Base-by-base conservation (phyloP, 2,797 vertebrate genomes). In the Pantherophis alleghaniensis region DNA sequence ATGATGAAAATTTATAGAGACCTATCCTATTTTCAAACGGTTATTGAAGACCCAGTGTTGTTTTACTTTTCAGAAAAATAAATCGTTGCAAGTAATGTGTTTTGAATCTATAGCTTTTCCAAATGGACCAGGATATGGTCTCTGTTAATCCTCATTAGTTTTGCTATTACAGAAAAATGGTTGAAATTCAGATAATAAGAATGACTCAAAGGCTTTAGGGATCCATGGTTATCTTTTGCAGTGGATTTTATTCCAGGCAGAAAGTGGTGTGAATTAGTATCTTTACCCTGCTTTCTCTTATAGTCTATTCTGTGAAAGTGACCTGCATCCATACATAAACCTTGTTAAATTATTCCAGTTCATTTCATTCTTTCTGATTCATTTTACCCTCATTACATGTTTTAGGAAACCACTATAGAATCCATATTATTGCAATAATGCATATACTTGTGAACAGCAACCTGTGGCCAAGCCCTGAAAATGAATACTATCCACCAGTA, bases 331-430 rank as follows among this genome's bases (percentile, higher is more conserved):
- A 63, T 93, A 13, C 24, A 83, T 47, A 91, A 83, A 51, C 24
- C 20, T 79, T 86, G n/a, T 91, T 63, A 86, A 86, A 61, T 83
- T 83, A 12, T 60, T 88, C 55, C 87, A 42, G 26, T 32, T 91
- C 26, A 59, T 24, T 97, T 95, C 95, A 95, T 95, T 95, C 92
- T 96, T 95, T 94, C 92, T 93, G 57, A 96, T 89, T 96, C 96
- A 96, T 98, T 98, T 98, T 94, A 97, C 97, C 97, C 97, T 98
- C 97, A 98, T 98, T 98, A 97, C 97, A 96, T 88, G 14, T 96
- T 96, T 91, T 89, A 93, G 32, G 24, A 79, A 91, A 79, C 32
- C 26, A 91, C 79, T 96, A 9, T 59, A 91, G 11, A 55, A 32
- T 63, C 88, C 18, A 32, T 90, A 83, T 96, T 96, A 56, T 57